Base-by-base conservation (phyloP, 2,113 vertebrate species). In the Osmerus mordax region DNA sequence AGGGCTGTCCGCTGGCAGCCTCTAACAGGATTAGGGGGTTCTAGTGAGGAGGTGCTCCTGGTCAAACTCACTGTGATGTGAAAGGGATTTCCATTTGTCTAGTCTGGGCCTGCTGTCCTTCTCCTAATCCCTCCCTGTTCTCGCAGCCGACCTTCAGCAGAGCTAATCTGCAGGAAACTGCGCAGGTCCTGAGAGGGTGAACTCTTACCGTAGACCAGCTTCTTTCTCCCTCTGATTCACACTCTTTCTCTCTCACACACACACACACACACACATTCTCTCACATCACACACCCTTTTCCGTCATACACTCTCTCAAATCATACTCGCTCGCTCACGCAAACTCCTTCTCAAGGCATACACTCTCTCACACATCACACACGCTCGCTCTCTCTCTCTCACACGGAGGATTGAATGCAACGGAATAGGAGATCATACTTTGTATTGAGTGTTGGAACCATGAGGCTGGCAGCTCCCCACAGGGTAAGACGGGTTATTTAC, bases 21-120 rank as follows among this genome's bases (percentile, higher is more conserved):
- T 69, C 36, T 89, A 89, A 91, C 84, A 86, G 86, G 88, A 90
- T 90, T 88, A 89, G 66, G 51, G 75, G 75, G 63, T 55, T 67
- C 41, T 61, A 79, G 72, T 65, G 75, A 84, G 83, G 81, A 84
- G 81, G 53, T 79, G 75, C 80, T 78, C 72, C 69, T 29, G 67
- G 74, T 82, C 85, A 73, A 76, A 78, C 77, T 84, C 72, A 72
- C 77, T 71, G 72, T 77, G 78, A 86, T 83, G 82, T 81, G 80
- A 80, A 76, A 80, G 53, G 76, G 78, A 81, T 87, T 86, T 85
- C 73, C 83, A 80, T 86, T 82, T 61, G 81, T 84, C 82, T 83
- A 75, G 68, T 80, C 76, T 55, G 62, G 72, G 72, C 73, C 79
- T 77, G 73, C 83, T 79, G 74, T 87, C 77, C 74, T 66, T 32